Base-by-base conservation (phyloP, 2,113 vertebrate genomes). In the Paradisaea rubra region DNA sequence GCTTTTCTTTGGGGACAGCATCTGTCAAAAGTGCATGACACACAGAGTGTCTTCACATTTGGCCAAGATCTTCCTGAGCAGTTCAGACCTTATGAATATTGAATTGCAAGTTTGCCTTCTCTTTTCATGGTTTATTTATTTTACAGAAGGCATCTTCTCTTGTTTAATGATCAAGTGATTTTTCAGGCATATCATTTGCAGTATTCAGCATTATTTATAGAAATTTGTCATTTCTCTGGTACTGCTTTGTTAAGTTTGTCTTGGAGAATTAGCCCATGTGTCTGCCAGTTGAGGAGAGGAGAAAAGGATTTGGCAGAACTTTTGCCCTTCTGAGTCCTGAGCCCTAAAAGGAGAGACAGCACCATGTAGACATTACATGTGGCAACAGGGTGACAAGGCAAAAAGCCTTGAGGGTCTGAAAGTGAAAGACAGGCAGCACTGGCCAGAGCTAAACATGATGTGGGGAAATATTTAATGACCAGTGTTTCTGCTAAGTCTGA, bases 141-240 rank as follows among this genome's bases (percentile, higher is more conserved):
- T 95, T 86, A 81, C 60, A 73, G 50, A 69, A 90, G 25, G 20
- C 39, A 65, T 93, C 64, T 82, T 87, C 39, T 88, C 17, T 69
- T 87, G 20, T 52, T 89, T 91, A 88, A 88, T 41, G 56, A 88
- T 66, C 68, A 83, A 89, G 47, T 63, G 66, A 79, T 81, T 82
- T 94, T 84, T 82, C 63, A 86, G 50, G 45, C 39, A 41, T 81
- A 82, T 80, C 1, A 41, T 88, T 80, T 95, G 64, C 35, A 82
- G 50, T 69, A 88, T 95, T 86, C 87, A 83, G 33, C 54, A 88
- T 91, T 88, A 90, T 74, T 90, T 90, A 70, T 69, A 73, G 39
- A 88, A 92, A 86, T 80, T 42, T 87, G n/a, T 85, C 41, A 49
- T 88, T 94, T 88, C 35, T 77, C 42, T 70, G 44, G 66, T 73